These are phyloP conservation scores for Drymodes brunneopygia DNA, from an alignment of 2,113 vertebrate species.

Conservation along the genomic window DNA sequence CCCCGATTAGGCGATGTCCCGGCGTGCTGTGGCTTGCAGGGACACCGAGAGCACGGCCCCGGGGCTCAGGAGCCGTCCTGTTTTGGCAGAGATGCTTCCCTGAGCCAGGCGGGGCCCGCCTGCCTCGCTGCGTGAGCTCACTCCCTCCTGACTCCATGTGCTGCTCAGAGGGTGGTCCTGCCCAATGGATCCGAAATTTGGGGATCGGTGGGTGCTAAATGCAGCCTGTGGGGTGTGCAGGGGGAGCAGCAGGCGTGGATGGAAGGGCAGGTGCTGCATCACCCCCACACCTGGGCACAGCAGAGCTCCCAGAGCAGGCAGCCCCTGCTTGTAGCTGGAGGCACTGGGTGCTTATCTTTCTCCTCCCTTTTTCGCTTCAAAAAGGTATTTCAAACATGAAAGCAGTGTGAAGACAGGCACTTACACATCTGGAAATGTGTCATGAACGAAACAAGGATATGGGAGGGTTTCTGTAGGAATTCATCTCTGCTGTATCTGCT, in stretches of 20 bases:
- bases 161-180: neutral
- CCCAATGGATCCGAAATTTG: neutral
- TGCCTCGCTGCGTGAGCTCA: neutral
- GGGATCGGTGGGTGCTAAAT: neutral
- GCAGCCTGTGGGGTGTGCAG: neutral
- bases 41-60: neutral
- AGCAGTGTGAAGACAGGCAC: neutral
- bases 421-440: neutral
- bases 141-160: accelerated
- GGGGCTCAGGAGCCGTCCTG: neutral
- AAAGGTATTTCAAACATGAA: neutral
- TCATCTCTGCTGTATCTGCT: neutral
- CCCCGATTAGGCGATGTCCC: accelerated
- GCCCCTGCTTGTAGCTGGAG: neutral
- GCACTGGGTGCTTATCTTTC: neutral
- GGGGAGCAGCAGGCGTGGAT: accelerated
- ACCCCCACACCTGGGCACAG: neutral
- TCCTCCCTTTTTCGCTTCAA: neutral
- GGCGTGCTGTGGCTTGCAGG: neutral
- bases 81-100: neutral
- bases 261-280: neutral
- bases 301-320: neutral
- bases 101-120: neutral
- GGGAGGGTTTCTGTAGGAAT: neutral
- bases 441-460: neutral